phyloP scores from a whole-genome alignment of 2,888 invertebrate genomes.

The Athalia circularis region DNA sequence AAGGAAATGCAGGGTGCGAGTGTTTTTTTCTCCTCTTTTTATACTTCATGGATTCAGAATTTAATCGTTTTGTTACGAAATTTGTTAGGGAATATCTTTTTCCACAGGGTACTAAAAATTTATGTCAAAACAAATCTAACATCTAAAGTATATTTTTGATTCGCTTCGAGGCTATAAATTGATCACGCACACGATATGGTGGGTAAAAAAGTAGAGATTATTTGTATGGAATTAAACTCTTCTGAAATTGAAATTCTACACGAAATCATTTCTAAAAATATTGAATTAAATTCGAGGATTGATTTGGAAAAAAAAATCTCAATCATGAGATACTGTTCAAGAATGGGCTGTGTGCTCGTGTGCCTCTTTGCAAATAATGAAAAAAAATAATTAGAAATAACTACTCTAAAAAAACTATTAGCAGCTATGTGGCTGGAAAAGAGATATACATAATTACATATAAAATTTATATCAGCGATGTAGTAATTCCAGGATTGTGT shows the following conservation, averaged over 20 bases:
- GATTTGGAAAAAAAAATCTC: not conserved
- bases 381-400: not conserved
- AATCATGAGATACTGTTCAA: not conserved
- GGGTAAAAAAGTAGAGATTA: no score
- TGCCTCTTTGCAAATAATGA: constrained; percentile 21
- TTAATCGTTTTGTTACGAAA: no score
- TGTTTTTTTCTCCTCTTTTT: not conserved
- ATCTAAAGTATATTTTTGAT: no score
- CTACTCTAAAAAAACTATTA: constrained; percentile 11
- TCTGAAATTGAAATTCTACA: no score
- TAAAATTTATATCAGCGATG: not conserved
- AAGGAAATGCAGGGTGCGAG: not conserved
- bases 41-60: no score
- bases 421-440: constrained; percentile 64
- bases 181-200: no score
- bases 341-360: not conserved
- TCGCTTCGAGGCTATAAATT: no score
- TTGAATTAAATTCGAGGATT: not conserved
- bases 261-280: not conserved
- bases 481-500: constrained; percentile 60
- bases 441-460: constrained; percentile 59
- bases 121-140: no score
- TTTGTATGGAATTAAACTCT: no score
- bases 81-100: no score
- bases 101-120: no score